A percentile compares a stretch with the other conserved stretches of the same genome.
Evolutionary conservation across 2,888 invertebrate genomes (phyloP).

Genomic region (Thelaira solivaga): DNA sequence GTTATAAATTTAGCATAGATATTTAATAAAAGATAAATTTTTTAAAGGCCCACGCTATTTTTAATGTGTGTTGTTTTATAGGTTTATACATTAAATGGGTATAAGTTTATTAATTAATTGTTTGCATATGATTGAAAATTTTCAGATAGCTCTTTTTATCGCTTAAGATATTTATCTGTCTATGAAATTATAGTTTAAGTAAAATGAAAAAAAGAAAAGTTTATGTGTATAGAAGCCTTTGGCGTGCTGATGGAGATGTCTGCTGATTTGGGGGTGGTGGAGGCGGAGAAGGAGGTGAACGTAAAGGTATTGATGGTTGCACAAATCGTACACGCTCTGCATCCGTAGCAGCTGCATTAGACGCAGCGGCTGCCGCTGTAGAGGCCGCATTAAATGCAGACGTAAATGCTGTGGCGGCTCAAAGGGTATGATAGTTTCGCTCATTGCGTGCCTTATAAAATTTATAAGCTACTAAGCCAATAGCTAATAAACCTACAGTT

Average conservation of each 20-base stretch:
- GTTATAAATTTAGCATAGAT: conserved; percentile 18
- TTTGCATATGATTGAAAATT: conserved; percentile 9
- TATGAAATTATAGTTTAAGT: conserved; percentile 47
- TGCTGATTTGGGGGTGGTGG: conserved; percentile 67
- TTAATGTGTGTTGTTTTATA: too few relatives aligned
- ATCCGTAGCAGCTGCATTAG: conserved; percentile 64
- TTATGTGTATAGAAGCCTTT: conserved; percentile 72
- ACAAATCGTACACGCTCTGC: conserved; percentile 73
- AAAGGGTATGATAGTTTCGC: conserved; percentile 92
- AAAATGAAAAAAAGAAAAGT: conserved; percentile 30
- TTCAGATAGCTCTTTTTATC: background rate
- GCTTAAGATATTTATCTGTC: conserved; percentile 49
- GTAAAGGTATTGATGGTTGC: conserved; percentile 72
- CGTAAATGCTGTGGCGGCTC: conserved; percentile 78
- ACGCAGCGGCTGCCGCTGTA: conserved; percentile 51
- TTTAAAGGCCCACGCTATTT: conserved; percentile 53
- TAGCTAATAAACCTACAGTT: conserved; percentile 86
- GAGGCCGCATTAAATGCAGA: conserved; percentile 74
- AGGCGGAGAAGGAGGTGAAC: conserved; percentile 67
- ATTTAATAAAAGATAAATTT: conserved; percentile 54
- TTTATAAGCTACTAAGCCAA: conserved; percentile 89
- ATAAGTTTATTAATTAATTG: conserved; percentile 4
- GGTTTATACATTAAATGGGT: background rate
- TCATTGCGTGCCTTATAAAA: conserved; percentile 92
- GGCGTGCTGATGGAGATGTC: conserved; percentile 69